A percentile compares a stretch with the other conserved stretches of the same genome.
Evolutionary conservation across 37 sponge, comb jelly and placozoan genomes (phyloP).

Genomic region (Corticium candelabrum): DNA sequence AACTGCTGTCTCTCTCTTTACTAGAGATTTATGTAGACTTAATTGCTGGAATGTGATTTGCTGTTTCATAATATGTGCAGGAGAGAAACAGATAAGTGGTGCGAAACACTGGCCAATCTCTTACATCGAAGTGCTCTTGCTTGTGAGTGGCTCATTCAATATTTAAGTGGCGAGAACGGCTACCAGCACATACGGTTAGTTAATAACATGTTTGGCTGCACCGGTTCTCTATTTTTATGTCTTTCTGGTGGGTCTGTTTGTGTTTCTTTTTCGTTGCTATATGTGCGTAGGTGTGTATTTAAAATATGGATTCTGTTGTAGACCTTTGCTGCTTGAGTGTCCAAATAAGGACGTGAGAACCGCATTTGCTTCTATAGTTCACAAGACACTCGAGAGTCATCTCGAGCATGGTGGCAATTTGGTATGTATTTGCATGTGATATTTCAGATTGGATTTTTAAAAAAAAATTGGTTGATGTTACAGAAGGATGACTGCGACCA

Average conservation of each 20-base stretch:
- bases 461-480: not conserved
- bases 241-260: too few relatives aligned
- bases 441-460: not conserved
- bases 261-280: too few relatives aligned
- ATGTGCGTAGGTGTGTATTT: too few relatives aligned
- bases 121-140: conserved; percentile 21
- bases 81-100: too few relatives aligned
- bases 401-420: conserved; percentile 1
- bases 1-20: too few relatives aligned
- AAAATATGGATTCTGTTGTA: not conserved
- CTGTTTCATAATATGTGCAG: too few relatives aligned
- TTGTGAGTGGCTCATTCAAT: conserved; percentile 52
- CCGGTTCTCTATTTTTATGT: too few relatives aligned
- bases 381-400: conserved; percentile 20
- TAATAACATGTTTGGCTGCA: too few relatives aligned
- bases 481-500: conserved; percentile 21
- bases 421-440: not conserved
- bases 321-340: conserved; percentile 64
- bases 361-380: conserved; percentile 32
- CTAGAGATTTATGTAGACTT: too few relatives aligned
- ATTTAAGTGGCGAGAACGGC: conserved; percentile 26
- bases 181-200: conserved; percentile 48
- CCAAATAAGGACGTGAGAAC: conserved; percentile 47
- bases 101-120: too few relatives aligned
- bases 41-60: too few relatives aligned